These are phyloP conservation scores for Sarcophaga caerulescens DNA, from an alignment of 2,888 invertebrate species.

Conservation along the genomic window DNA sequence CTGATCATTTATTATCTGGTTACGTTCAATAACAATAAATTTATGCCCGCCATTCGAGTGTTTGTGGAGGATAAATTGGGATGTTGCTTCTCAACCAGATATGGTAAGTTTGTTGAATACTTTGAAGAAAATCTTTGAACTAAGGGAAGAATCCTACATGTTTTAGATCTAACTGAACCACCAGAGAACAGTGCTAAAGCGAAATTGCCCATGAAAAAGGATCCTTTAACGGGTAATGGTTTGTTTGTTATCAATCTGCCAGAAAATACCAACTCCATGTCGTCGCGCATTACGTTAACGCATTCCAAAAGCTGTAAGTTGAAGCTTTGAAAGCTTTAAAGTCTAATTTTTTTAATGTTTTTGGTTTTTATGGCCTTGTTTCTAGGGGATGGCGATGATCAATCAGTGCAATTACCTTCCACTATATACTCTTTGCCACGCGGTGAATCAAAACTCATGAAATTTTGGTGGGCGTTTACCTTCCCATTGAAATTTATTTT, in stretches of 20 bases:
- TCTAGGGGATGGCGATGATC: conserved; percentile 74
- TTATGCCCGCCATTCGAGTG: conserved; percentile 80
- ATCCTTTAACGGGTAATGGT: conserved; percentile 78
- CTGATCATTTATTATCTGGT: conserved; percentile 88
- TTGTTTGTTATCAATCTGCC: conserved; percentile 77
- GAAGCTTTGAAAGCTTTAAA: conserved; percentile 13
- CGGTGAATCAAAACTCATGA: conserved; percentile 72
- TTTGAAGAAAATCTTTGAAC: not conserved
- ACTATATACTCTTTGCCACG: conserved; percentile 82
- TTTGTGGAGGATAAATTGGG: conserved; percentile 80
- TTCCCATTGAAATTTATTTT: conserved; percentile 88
- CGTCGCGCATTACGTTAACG: conserved; percentile 77
- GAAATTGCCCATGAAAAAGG: conserved; percentile 78
- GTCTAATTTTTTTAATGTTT: not conserved
- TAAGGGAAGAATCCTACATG: not conserved
- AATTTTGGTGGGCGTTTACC: conserved; percentile 85
- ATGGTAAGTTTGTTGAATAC: conserved; percentile 72
- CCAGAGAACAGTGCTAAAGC: conserved; percentile 80
- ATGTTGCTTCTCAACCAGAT: conserved; percentile 79
- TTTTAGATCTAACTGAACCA: conserved; percentile 80
- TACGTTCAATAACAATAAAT: conserved; percentile 86
- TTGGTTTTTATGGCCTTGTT: not conserved
- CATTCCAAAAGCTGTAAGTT: conserved; percentile 77
- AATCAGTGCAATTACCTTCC: conserved; percentile 67
- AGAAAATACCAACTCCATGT: conserved; percentile 78